Evolutionary conservation across 2,113 vertebrate species (phyloP), one percentile per base, ranked within the genome.

Genomic region (Chunga burmeisteri): DNA sequence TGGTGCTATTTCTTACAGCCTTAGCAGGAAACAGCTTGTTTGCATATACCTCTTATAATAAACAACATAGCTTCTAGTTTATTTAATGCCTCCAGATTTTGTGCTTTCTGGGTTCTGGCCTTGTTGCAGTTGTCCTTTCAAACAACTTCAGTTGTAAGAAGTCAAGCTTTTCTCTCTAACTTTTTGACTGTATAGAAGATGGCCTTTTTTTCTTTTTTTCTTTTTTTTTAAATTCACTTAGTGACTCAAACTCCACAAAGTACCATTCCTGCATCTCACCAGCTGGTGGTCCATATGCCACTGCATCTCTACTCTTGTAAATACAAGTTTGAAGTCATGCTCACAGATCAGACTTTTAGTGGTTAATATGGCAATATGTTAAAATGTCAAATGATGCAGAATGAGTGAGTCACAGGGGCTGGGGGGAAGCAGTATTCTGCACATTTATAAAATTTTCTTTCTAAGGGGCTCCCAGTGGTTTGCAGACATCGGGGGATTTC

Each of bases 341-440:
- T 97, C 62, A 44, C 47, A 36, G 68, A 92, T 92, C 86, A 93
- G 86, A 73, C 88, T 95, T 96, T 95, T 93, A 70, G 81, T 95
- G 74, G 89, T 95, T 97, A 97, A 95, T 93, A 77, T 55, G 84
- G 81, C 89, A 97, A 77, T 92, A 94, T 91, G 93, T 91, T 95
- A 95, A 96, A 96, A 97, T 95, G 91, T 91, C 87, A 93, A 89
- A 73, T 44, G 16, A 94, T 93, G 91, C 89, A 93, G 74, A 91
- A 77, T 73, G 77, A 85, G n/a, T 91, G 74, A 94, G 58, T 86
- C n/a, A 26, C 38, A 38, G 38, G 38, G 38, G 38, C 38, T 38
- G 46, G 66, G 25, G 4, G 6, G 65, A 55, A 59, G 20, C 49
- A 44, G 4, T 77, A 58, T 52, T 87, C 34, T 92, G 26, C 47